Evolutionary conservation across 2,888 invertebrate species (phyloP).

Genomic region (Agonopterix alstromeriana): DNA sequence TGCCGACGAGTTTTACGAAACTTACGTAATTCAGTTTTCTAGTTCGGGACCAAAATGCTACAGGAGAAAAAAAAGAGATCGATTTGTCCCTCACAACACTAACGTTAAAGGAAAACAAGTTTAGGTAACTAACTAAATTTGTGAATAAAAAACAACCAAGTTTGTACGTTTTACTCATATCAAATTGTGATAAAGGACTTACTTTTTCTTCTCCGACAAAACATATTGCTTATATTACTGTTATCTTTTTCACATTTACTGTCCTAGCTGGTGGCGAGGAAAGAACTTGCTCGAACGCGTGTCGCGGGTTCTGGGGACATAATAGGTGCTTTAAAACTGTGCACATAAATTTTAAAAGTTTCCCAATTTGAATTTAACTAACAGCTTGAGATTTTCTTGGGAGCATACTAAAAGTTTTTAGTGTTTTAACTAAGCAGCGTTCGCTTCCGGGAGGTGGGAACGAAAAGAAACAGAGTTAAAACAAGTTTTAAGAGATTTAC

Average conservation of each 20-base stretch:
- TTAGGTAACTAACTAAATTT: too few relatives aligned
- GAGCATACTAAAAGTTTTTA: slow-evolving; percentile 51
- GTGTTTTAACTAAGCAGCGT: slow-evolving; percentile 45
- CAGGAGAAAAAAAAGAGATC: not conserved
- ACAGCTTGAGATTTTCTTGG: slow-evolving; percentile 62
- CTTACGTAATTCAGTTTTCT: slow-evolving; percentile 3
- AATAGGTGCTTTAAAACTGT: slow-evolving; percentile 60
- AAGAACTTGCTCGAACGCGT: slow-evolving; percentile 9
- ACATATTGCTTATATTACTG: slow-evolving; percentile 5
- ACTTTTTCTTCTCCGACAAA: not conserved
- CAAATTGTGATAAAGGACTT: not conserved
- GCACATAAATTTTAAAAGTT: slow-evolving; percentile 68
- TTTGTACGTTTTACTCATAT: too few relatives aligned
- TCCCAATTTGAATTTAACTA: slow-evolving; percentile 72
- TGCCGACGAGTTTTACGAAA: slow-evolving; percentile 2
- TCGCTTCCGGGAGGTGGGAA: too few relatives aligned
- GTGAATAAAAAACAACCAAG: too few relatives aligned
- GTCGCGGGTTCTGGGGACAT: slow-evolving; percentile 31
- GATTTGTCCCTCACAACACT: not conserved
- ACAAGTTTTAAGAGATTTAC: slow-evolving; percentile 26
- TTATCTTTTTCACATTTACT: slow-evolving; percentile 13
- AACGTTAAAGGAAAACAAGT: not conserved
- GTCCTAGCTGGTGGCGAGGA: slow-evolving; percentile 13
- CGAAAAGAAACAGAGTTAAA: slow-evolving; percentile 34
- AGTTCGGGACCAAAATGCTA: slow-evolving; percentile 2